These are phyloP conservation scores for Sebastes trivittatus DNA, from an alignment of 2,797 vertebrate genomes.

Conservation along the genomic window DNA sequence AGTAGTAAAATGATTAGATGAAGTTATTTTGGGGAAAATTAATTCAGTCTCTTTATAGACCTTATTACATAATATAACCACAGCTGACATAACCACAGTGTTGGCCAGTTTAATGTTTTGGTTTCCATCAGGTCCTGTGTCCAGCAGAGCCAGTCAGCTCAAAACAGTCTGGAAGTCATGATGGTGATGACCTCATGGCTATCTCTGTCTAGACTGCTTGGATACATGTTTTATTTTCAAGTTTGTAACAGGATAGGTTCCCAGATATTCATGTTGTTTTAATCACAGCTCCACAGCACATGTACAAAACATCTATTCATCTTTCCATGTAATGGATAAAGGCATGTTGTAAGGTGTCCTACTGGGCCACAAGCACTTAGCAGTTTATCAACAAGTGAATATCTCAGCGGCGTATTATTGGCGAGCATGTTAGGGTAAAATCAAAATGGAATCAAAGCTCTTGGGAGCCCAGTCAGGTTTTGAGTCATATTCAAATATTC, in stretches of 20 bases:
- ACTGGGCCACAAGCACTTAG: background rate
- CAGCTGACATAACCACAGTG: constrained; percentile 49
- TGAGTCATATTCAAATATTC: background rate
- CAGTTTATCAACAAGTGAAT: background rate
- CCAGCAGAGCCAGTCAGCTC: constrained; percentile 67
- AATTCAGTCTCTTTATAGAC: constrained; percentile 11
- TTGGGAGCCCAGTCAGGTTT: background rate
- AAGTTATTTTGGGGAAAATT: constrained; percentile 7
- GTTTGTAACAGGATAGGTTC: constrained; percentile 13
- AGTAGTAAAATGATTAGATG: background rate
- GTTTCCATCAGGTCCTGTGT: constrained; percentile 70
- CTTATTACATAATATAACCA: constrained; percentile 55
- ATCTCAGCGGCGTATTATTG: background rate
- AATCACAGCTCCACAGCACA: constrained; percentile 14
- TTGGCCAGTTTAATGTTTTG: constrained; percentile 63
- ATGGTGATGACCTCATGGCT: constrained; percentile 40
- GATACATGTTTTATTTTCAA: constrained; percentile 32
- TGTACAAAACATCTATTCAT: background rate
- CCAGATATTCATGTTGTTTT: constrained; percentile 33
- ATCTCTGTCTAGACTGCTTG: constrained; percentile 55
- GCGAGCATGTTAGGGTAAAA: background rate
- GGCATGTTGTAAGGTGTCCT: background rate
- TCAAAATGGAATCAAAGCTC: background rate
- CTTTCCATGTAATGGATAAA: background rate
- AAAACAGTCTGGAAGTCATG: constrained; percentile 69